Conservation (phyloP, 2,113 vertebrate species). For the Sylvia atricapilla region DNA sequence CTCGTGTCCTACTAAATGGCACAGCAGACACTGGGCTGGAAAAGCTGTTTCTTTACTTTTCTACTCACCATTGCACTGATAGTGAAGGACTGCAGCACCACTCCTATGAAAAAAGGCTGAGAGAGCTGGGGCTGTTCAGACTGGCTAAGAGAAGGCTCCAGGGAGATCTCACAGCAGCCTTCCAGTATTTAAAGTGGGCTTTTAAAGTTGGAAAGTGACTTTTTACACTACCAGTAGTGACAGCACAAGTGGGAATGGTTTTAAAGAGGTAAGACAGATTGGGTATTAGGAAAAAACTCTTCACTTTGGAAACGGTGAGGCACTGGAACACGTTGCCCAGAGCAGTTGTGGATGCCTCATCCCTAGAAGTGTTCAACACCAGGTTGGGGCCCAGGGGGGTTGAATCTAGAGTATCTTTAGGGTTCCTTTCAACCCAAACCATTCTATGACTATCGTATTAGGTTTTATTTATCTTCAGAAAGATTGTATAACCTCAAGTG, state of each 20-base stretch:
- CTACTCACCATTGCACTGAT: not conserved
- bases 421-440: not conserved
- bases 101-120: not conserved
- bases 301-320: not conserved
- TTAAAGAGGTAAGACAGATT: not conserved
- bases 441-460: not conserved
- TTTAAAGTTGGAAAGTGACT: not conserved
- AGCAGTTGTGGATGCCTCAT: not conserved
- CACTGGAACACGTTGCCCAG: not conserved
- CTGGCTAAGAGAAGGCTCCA: not conserved
- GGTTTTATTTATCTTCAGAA: not conserved
- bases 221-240: not conserved
- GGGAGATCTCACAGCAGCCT: not conserved
- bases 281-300: not conserved
- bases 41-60: not conserved
- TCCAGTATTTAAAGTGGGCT: not conserved
- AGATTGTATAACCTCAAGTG: accelerated
- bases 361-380: not conserved
- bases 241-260: accelerated
- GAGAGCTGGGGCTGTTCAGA: not conserved
- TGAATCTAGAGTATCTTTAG: not conserved
- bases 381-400: accelerated
- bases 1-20: accelerated
- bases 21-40: not conserved
- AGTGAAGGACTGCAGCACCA: not conserved